Base-by-base conservation (phyloP, 2,888 invertebrate species). In the Eilema caniola region DNA sequence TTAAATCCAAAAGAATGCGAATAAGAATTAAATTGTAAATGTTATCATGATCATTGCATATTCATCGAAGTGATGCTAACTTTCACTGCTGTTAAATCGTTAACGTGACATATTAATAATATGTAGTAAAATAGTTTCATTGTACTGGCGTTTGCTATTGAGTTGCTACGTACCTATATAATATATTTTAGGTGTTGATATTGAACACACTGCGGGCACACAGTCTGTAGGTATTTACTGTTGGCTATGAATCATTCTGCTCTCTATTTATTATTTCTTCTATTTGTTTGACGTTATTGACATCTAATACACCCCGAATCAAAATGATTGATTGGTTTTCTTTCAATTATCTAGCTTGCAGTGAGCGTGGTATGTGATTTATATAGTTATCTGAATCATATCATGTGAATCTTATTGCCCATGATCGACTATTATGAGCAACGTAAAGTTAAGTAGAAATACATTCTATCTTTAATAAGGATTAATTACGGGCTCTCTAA, bases 401-500 rank as follows among this genome's bases (percentile, higher is more conserved):
- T n/a, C 28, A 4, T 41, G 3, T 0, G n/a, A 41, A 41, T 14
- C 41, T 16, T 41, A 41, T 16, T 16, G 16, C 3, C 4, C 16
- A 41, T 4, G 16, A 16, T 47, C 47, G 7, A 2, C 53, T 20
- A n/a, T n/a, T 47, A 57, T 16, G 14, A 59, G 14, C 3, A 59
- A 16, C 0, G 20, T 25, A 14, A 59, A 25, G 16, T 25, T 59
- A 59, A 59, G 20, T 33, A 12, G 14, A 23, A 41, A 59, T 23
- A 61, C 16, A 20, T 37, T 11, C 11, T 12, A 37, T 37, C 33
- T 25, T 20, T 67, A 61, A 67, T 37, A 25, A 47, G 28, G 28
- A 61, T 69, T 47, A 25, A 69, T 53, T 24, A 8, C 33, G 33
- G 24, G 31, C 24, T 61, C 65, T 14, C 37, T 33, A 25, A 47